phyloP scores from a whole-genome alignment of 2,888 invertebrate species.

The Leptopilina myrica region DNA sequence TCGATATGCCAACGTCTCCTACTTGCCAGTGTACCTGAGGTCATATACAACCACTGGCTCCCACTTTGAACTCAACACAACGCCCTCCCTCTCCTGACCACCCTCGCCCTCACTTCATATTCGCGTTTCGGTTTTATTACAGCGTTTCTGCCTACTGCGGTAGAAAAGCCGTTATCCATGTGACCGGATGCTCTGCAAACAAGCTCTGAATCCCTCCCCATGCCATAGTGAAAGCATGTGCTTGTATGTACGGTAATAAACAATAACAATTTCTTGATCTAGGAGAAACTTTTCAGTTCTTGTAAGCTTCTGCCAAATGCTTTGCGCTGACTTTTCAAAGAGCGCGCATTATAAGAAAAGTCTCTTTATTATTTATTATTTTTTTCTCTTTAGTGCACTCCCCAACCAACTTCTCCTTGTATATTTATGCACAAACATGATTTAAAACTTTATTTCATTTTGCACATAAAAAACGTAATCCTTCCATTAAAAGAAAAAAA shows the following conservation, averaged over 20 bases:
- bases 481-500: no score
- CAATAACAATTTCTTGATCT: slow-evolving; percentile 14
- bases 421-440: slow-evolving; percentile 1
- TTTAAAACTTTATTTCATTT: background rate
- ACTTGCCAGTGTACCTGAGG: slow-evolving; percentile 35
- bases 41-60: slow-evolving; percentile 29
- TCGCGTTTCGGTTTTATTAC: slow-evolving; percentile 35
- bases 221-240: background rate
- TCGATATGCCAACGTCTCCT: slow-evolving; percentile 40
- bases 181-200: slow-evolving; percentile 27
- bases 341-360: background rate
- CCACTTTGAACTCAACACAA: slow-evolving; percentile 23
- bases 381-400: background rate
- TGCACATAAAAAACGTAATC: no score
- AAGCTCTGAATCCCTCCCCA: slow-evolving; percentile 4
- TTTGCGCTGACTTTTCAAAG: background rate
- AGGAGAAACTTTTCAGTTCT: slow-evolving; percentile 5
- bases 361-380: background rate
- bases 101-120: slow-evolving; percentile 16
- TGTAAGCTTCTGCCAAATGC: slow-evolving; percentile 1
- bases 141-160: slow-evolving; percentile 25
- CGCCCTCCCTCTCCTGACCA: slow-evolving; percentile 1
- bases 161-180: slow-evolving; percentile 36
- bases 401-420: no score
- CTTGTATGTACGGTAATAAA: slow-evolving; percentile 3